Base-by-base conservation (phyloP, 1,140 invertebrate species). In the Stegodyphus mimosarum region DNA sequence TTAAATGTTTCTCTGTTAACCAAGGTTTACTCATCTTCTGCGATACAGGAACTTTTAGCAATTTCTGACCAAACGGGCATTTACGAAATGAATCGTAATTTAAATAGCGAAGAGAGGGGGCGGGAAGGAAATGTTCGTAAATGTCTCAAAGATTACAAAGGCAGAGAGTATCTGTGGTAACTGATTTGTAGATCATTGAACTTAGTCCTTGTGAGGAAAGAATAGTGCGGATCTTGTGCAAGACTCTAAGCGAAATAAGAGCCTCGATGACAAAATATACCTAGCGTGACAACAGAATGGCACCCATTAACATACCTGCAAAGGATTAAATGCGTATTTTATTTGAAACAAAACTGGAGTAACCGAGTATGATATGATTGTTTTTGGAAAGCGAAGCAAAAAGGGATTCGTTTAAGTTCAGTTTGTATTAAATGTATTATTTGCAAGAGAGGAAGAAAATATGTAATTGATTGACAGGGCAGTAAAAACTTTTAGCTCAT, bases 251-350 rank as follows among this genome's bases (percentile, higher is more conserved):
- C 72, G 18, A 74, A 74, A 74, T 74, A 11, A 55, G 72, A 13
- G 52, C 52, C 72, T 64, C 55, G 64, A 60, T 76, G 74, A 63
- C 74, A 76, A 76, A 76, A 76, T 64, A 17, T 64, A 15, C 17
- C 60, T 64, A 76, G 18, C 60, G 74, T 76, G 74, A 76, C 74
- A 60, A 15, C 60, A 66, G 48, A 76, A 63, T 5, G 49, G 11
- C 74, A 48, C 7, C 60, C 6, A 76, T 76, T 76, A 76, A 60
- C 74, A 76, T 76, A n/a, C 55, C 33, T 15, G 33, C 33, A 6
- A n/a, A 64, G 74, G 74, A 66, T 64, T 76, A 64, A 67, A 67
- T 17, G 55, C 9, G 55, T 10, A 60, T 60, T 60, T 60, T 60
- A 60, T 60, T 9, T 15, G 55, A 60, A 60, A 60, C 9, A 60